Evolutionary conservation across 2,797 vertebrate species (phyloP), one percentile per base, ranked within the genome.

Genomic region (Salmo trutta): DNA sequence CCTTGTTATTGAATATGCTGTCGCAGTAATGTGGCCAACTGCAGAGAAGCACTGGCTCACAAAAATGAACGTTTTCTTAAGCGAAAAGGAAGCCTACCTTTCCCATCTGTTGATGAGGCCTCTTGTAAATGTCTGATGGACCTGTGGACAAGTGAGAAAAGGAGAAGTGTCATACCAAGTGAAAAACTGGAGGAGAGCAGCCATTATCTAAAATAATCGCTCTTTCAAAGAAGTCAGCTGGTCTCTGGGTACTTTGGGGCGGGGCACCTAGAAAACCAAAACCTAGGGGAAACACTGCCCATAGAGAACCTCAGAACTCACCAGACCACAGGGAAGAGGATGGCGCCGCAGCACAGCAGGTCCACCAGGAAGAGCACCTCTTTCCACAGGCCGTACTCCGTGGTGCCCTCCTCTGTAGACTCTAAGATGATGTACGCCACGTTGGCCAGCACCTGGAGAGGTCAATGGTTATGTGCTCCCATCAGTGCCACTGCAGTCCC

Each of bases 101-200:
- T 97, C 51, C 96, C 96, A 84, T 96, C 95, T 78, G 95, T 96
- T n/a, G 94, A 94, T 59, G 96, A 96, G 1, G 95, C 95, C 86
- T 97, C 96, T 84, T 96, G 95, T 82, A 97, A 94, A 85, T 96
- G 95, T 84, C 95, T 93, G 85, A 97, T 96, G 71, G 95, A 96
- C 96, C 96, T 97, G 81, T 74, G 74, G 87, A 71, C 27, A 52
- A 79, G 66, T 77, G 56, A 76, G 53, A 67, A 5, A 76, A 1
- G 62, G 15, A 24, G 53, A 67, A 24, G 75, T 33, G 3, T 19
- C 66, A 74, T 24, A 64, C 65, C 51, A 59, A 53, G 27, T 15
- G 24, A 12, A 74, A 16, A 51, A 68, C 15, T 17, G 16, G 31
- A 68, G 31, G 14, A 67, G 8, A 27, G 66, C 19, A 6, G 31